A percentile compares a stretch with the other conserved stretches of the same genome.
phyloP scores from a whole-genome alignment of 2,888 invertebrate genomes.

The Sinotaia quadrata region DNA sequence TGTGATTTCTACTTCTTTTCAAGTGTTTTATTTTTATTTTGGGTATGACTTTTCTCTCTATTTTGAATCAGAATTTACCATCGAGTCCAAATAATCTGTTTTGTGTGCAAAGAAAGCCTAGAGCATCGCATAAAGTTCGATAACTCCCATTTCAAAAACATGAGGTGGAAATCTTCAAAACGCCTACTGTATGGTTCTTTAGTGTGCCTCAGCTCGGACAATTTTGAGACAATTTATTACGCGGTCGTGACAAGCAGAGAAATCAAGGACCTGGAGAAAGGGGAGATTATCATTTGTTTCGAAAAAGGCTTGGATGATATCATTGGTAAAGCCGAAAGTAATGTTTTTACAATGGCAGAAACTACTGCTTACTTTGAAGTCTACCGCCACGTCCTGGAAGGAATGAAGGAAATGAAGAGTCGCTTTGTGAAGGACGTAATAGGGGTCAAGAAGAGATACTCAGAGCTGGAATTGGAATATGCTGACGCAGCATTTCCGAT shows the following conservation, averaged over 20 bases:
- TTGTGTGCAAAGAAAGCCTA: slow-evolving; percentile 54
- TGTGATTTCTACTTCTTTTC: too few relatives aligned
- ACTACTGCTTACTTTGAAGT: slow-evolving; percentile 87
- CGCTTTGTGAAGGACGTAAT: slow-evolving; percentile 37
- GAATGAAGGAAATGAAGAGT: slow-evolving; percentile 77
- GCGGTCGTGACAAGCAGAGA: slow-evolving; percentile 75
- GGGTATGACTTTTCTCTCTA: too few relatives aligned
- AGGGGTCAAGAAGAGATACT: slow-evolving; percentile 40
- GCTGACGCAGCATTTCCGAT: slow-evolving; percentile 2
- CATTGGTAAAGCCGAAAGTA: slow-evolving; percentile 31
- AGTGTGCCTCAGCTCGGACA: slow-evolving; percentile 80
- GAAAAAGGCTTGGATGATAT: slow-evolving; percentile 35
- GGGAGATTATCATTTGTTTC: slow-evolving; percentile 54
- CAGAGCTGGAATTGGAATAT: neutral
- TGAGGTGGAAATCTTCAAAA: slow-evolving; percentile 75
- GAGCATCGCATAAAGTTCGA: slow-evolving; percentile 57
- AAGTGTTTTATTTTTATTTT: too few relatives aligned
- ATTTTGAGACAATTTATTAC: slow-evolving; percentile 81
- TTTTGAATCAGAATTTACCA: slow-evolving; percentile 54
- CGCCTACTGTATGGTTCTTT: slow-evolving; percentile 82
- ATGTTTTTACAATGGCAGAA: slow-evolving; percentile 79
- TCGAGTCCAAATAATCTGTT: slow-evolving; percentile 56
- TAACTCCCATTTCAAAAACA: slow-evolving; percentile 34
- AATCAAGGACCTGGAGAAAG: slow-evolving; percentile 50
- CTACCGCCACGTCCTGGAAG: slow-evolving; percentile 82